Percentiles rank a stretch among this genome's conserved stretches.
phyloP scores from a whole-genome alignment of 1,140 invertebrate genomes.

The Drosophila kurseongensis region DNA sequence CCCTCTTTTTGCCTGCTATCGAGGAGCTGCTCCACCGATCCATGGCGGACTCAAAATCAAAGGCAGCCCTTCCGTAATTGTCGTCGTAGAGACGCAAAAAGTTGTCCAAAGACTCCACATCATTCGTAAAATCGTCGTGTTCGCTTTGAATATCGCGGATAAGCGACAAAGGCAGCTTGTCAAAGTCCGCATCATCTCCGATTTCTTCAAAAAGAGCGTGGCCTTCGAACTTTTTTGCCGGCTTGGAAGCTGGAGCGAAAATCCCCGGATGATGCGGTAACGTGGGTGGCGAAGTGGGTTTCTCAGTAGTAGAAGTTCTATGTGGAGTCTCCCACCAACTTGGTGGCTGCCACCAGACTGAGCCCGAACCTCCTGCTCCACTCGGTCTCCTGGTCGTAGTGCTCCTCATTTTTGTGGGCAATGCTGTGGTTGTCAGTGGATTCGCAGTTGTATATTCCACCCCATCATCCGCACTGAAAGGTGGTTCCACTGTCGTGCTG shows the following conservation, averaged over 20 bases:
- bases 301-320: slow-evolving; percentile 52
- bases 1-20: slow-evolving; percentile 81
- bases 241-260: slow-evolving; percentile 47
- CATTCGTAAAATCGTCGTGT: slow-evolving; percentile 76
- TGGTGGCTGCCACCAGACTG: slow-evolving; percentile 61
- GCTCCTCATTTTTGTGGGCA: slow-evolving; percentile 12
- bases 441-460: slow-evolving; percentile 16
- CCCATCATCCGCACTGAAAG: slow-evolving; percentile 57
- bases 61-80: slow-evolving; percentile 76
- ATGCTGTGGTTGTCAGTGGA: slow-evolving; percentile 12
- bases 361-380: slow-evolving; percentile 23
- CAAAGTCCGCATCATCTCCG: slow-evolving; percentile 65
- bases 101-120: slow-evolving; percentile 82
- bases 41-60: slow-evolving; percentile 75
- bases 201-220: slow-evolving; percentile 72
- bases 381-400: slow-evolving; percentile 49
- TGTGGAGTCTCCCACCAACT: slow-evolving; percentile 76
- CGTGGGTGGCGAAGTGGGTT: slow-evolving; percentile 60
- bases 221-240: slow-evolving; percentile 46
- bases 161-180: slow-evolving; percentile 68
- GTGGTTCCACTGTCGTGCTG: slow-evolving; percentile 73
- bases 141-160: slow-evolving; percentile 79
- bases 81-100: slow-evolving; percentile 83
- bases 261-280: slow-evolving; percentile 59
- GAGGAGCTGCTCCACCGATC: slow-evolving; percentile 78